phyloP scores from a whole-genome alignment of 1,140 invertebrate species.

The Drosophila quadrilineata region DNA sequence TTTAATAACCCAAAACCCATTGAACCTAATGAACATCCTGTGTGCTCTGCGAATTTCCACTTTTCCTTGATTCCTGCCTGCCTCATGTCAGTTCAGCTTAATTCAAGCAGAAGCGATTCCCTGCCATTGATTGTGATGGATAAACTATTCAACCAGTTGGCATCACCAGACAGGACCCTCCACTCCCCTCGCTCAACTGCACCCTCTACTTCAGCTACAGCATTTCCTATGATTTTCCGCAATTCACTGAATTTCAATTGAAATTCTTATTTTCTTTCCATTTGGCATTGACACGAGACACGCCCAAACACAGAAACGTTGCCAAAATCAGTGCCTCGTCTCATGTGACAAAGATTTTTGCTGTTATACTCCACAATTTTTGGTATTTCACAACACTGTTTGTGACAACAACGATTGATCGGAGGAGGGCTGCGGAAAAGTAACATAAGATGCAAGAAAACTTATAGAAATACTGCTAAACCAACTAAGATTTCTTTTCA shows the following conservation, averaged over 20 bases:
- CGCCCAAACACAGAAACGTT: constrained; percentile 40
- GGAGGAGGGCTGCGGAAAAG: neutral
- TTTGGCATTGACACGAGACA: constrained; percentile 49
- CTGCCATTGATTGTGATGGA: constrained; percentile 74
- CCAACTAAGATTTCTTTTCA: neutral
- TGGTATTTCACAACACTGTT: constrained; percentile 7
- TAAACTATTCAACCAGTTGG: constrained; percentile 58
- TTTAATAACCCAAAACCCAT: constrained; percentile 72
- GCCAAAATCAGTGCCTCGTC: constrained; percentile 38
- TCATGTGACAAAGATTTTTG: neutral
- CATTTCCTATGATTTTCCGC: constrained; percentile 26
- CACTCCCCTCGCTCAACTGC: neutral
- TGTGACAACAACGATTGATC: constrained; percentile 1
- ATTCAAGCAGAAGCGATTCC: constrained; percentile 74
- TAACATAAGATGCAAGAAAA: neutral
- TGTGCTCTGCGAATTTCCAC: constrained; percentile 17
- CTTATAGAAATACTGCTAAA: too few species aligned
- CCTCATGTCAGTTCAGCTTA: constrained; percentile 33
- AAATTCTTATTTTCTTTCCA: constrained; percentile 57
- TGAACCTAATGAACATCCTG: constrained; percentile 78
- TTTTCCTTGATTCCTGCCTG: constrained; percentile 2
- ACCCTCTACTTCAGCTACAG: neutral
- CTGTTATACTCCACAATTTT: neutral
- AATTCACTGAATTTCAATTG: constrained; percentile 72
- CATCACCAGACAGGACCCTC: too few species aligned